phyloP scores from a whole-genome alignment of 2,797 vertebrate species.

The Pseudochirops cupreus region DNA sequence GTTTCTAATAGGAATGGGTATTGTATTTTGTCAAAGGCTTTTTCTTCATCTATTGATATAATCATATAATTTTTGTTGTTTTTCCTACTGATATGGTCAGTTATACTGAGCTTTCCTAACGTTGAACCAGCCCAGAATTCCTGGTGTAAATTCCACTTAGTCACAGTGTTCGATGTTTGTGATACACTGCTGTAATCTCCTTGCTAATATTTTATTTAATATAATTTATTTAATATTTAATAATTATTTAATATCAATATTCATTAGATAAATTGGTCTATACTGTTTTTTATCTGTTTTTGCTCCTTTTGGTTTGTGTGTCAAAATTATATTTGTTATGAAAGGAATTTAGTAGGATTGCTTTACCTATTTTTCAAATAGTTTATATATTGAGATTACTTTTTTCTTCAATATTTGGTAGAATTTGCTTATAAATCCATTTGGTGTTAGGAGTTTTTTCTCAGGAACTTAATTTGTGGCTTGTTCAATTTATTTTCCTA shows the following conservation, averaged over 20 bases:
- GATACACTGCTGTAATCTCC: too few relatives aligned
- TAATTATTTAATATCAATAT: not conserved
- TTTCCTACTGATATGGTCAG: too few relatives aligned
- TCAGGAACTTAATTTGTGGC: not conserved
- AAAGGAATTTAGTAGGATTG: not conserved
- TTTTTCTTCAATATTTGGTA: not conserved
- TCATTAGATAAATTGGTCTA: not conserved
- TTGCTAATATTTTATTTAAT: not conserved
- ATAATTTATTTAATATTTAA: not conserved
- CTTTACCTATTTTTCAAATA: not conserved
- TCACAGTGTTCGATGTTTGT: too few relatives aligned
- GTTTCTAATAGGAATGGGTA: too few relatives aligned
- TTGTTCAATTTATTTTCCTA: not conserved
- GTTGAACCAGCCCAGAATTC: too few relatives aligned
- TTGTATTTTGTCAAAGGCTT: too few relatives aligned
- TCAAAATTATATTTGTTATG: not conserved
- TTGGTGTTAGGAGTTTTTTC: not conserved
- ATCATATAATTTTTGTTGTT: too few relatives aligned
- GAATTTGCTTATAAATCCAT: not conserved
- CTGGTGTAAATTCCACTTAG: too few relatives aligned
- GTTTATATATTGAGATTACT: not conserved
- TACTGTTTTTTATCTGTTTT: not conserved
- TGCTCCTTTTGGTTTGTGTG: not conserved
- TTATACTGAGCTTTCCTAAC: too few relatives aligned
- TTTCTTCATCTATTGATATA: too few relatives aligned